These are phyloP conservation scores for Sporophila hypoxantha DNA, from an alignment of 2,113 vertebrate genomes.

Conservation along the genomic window DNA sequence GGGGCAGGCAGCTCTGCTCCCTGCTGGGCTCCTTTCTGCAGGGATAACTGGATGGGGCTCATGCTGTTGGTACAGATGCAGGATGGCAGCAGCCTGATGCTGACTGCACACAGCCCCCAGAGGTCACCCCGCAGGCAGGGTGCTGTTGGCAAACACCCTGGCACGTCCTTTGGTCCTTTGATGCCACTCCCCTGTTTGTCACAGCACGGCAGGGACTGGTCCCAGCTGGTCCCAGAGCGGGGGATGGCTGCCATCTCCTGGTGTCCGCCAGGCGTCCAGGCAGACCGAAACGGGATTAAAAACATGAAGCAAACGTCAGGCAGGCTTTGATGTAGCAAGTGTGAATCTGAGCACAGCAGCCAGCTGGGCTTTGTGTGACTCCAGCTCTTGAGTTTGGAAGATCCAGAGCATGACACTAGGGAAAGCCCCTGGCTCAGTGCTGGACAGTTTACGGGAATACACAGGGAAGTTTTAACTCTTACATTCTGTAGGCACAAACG, in stretches of 20 bases:
- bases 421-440: background rate
- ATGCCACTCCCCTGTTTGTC: background rate
- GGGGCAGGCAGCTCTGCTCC: background rate
- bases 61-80: background rate
- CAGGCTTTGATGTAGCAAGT: background rate
- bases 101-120: background rate
- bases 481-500: background rate
- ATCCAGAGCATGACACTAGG: background rate
- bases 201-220: background rate
- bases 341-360: background rate
- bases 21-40: background rate
- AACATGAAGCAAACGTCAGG: background rate
- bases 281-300: background rate
- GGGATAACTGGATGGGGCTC: background rate
- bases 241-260: accelerated
- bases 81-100: background rate
- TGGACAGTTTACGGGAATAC: background rate
- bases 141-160: background rate
- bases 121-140: accelerated
- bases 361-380: background rate
- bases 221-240: accelerated
- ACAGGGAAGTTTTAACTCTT: background rate
- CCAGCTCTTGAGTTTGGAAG: background rate
- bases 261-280: accelerated
- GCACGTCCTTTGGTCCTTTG: accelerated